Percentiles rank a stretch among this genome's conserved stretches.
Conservation (phyloP, 2,888 invertebrate species). For the Argyra leucocephala region DNA sequence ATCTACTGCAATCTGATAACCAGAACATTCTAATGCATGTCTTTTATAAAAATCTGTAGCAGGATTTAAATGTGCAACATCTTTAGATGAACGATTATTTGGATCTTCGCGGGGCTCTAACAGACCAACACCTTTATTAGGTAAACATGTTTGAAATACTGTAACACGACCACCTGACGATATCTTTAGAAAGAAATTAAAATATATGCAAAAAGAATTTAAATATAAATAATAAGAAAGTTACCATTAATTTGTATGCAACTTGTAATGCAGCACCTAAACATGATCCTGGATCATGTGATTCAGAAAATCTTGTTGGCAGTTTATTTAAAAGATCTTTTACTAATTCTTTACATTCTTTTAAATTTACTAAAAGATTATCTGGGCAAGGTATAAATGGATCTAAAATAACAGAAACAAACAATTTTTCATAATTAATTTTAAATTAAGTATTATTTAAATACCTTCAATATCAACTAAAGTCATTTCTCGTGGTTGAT, state of each 20-base stretch:
- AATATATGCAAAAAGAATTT: conserved; percentile 2
- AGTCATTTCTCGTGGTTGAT: conserved; percentile 78
- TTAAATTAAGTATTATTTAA: conserved; percentile 26
- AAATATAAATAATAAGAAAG: too few relatives aligned
- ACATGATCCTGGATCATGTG: conserved; percentile 67
- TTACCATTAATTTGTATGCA: conserved; percentile 81
- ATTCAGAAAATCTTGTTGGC: conserved; percentile 61
- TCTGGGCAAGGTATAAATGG: conserved; percentile 91
- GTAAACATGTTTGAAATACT: conserved; percentile 84
- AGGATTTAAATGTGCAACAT: conserved; percentile 80
- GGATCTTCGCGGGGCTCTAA: conserved; percentile 80
- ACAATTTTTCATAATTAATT: not conserved
- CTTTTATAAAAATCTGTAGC: conserved; percentile 97
- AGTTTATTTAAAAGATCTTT: conserved; percentile 65
- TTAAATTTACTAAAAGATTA: conserved; percentile 82
- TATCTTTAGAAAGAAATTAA: conserved; percentile 46
- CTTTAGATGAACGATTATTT: conserved; percentile 69
- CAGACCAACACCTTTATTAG: conserved; percentile 79
- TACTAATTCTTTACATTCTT: conserved; percentile 70
- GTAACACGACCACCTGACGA: conserved; percentile 90
- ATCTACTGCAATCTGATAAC: conserved; percentile 92
- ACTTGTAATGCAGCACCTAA: conserved; percentile 89
- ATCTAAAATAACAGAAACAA: conserved; percentile 48
- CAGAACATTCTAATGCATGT: conserved; percentile 89
- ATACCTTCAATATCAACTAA: conserved; percentile 87